A percentile compares a stretch with the other conserved stretches of the same genome.
phyloP scores from a whole-genome alignment of 2,888 invertebrate species.

The Tetrapedia diversipes region DNA sequence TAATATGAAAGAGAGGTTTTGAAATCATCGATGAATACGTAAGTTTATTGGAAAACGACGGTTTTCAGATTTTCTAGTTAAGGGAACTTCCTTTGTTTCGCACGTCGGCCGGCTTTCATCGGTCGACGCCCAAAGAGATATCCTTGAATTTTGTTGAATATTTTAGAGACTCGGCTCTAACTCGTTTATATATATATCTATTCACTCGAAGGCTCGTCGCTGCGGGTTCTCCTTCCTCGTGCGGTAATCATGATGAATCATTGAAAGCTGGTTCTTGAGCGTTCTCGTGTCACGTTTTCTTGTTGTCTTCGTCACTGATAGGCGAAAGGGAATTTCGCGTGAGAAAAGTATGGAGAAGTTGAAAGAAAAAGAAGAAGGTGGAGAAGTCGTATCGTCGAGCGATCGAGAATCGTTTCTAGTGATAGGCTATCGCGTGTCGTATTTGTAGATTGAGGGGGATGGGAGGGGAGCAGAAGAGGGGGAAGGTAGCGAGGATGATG shows the following conservation, averaged over 20 bases:
- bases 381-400: constrained; percentile 48
- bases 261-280: too few relatives aligned
- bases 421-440: constrained; percentile 69
- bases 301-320: neutral
- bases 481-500: constrained; percentile 5
- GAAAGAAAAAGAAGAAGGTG: too few relatives aligned
- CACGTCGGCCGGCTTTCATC: constrained; percentile 45
- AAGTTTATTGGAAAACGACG: constrained; percentile 62
- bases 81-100: constrained; percentile 59
- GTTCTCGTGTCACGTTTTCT: neutral
- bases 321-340: neutral
- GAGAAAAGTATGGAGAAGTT: neutral
- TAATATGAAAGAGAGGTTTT: constrained; percentile 60
- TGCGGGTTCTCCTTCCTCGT: constrained; percentile 21
- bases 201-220: constrained; percentile 29
- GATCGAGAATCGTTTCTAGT: constrained; percentile 60
- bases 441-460: constrained; percentile 46
- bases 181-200: too few relatives aligned
- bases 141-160: constrained; percentile 62
- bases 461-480: constrained; percentile 14
- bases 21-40: constrained; percentile 70
- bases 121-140: constrained; percentile 64
- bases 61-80: constrained; percentile 68
- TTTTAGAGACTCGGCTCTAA: constrained; percentile 61
- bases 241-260: too few relatives aligned